These are phyloP conservation scores for Bagarius yarrelli DNA, from an alignment of 2,113 vertebrate species.

Conservation along the genomic window DNA sequence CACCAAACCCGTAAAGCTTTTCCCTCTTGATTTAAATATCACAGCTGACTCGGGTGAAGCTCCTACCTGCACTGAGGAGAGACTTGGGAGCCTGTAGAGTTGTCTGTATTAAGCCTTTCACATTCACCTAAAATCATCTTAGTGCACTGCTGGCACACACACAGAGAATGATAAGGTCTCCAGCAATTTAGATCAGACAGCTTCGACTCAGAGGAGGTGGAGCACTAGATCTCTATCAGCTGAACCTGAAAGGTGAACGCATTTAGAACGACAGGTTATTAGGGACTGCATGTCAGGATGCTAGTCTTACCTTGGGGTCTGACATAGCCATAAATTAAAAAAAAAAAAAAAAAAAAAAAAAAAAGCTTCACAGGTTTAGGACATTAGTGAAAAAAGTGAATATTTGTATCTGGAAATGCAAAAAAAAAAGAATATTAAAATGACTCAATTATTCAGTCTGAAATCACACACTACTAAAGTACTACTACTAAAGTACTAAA, in stretches of 20 bases:
- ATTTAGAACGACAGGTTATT: slow-evolving; percentile 37
- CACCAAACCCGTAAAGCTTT: background rate
- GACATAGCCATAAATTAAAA: background rate
- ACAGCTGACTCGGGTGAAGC: slow-evolving; percentile 49
- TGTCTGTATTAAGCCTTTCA: slow-evolving; percentile 50
- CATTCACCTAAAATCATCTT: slow-evolving; percentile 59
- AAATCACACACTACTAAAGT: too few relatives aligned
- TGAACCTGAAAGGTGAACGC: slow-evolving; percentile 44
- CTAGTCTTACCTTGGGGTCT: background rate
- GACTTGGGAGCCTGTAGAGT: slow-evolving; percentile 34
- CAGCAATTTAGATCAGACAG: slow-evolving; percentile 43
- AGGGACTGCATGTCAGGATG: slow-evolving; percentile 24
- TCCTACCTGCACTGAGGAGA: slow-evolving; percentile 47
- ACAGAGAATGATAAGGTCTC: slow-evolving; percentile 49
- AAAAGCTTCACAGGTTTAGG: background rate
- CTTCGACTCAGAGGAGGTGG: slow-evolving; percentile 37
- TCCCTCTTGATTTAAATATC: background rate
- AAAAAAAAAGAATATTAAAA: background rate
- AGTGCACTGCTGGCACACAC: slow-evolving; percentile 53
- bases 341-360: background rate
- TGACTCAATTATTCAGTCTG: background rate
- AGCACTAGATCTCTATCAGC: slow-evolving; percentile 50
- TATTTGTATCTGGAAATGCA: too few relatives aligned
- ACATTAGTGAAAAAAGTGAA: background rate
- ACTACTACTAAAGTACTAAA: too few relatives aligned